phyloP scores from a whole-genome alignment of 2,113 vertebrate genomes.

The Rhagologus leucostigma region DNA sequence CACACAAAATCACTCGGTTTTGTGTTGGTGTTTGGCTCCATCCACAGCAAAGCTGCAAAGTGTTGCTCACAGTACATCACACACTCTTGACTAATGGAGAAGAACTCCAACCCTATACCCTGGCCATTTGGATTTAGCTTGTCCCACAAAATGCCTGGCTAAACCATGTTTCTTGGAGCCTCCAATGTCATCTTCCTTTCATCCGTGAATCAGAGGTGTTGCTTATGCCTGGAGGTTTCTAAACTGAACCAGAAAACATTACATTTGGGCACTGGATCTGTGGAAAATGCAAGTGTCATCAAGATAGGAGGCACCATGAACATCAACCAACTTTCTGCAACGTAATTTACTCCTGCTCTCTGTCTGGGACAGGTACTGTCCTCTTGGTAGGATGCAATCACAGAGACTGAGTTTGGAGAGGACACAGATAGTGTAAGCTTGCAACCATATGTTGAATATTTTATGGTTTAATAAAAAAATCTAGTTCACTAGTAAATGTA shows the following conservation, averaged over 20 bases:
- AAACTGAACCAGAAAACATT: not conserved
- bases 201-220: not conserved
- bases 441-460: not conserved
- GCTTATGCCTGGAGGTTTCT: not conserved
- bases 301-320: not conserved
- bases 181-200: not conserved
- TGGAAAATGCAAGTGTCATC: not conserved
- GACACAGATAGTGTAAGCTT: not conserved
- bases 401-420: not conserved
- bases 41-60: not conserved
- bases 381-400: not conserved
- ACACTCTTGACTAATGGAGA: not conserved
- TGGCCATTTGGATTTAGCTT: not conserved
- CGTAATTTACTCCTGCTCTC: not conserved
- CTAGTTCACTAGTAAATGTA: not conserved
- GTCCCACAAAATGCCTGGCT: not conserved
- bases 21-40: not conserved
- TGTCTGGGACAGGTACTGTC: not conserved
- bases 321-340: not conserved
- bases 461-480: not conserved
- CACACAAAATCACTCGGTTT: not conserved
- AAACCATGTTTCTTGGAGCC: not conserved
- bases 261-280: accelerated
- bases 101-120: not conserved
- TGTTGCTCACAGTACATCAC: not conserved